Percentiles rank a stretch among this genome's conserved stretches.
These are phyloP conservation scores for Myanophis thanlyinensis DNA, from an alignment of 2,113 vertebrate species.

Conservation along the genomic window DNA sequence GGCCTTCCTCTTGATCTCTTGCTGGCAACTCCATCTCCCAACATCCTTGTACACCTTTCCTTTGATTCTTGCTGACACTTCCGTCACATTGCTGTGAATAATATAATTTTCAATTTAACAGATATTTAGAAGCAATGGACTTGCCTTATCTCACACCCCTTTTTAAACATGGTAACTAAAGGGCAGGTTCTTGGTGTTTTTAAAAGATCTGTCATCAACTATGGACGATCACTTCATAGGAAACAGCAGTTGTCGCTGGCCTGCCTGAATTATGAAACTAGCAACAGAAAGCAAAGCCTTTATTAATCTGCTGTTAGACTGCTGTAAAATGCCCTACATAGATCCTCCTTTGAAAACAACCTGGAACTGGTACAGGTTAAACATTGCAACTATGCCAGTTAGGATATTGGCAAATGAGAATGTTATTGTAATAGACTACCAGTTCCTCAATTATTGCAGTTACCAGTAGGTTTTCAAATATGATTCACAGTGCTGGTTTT, in stretches of 20 bases:
- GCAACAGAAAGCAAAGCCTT: neutral
- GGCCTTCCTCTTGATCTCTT: no score
- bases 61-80: no score
- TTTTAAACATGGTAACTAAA: neutral
- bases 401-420: neutral
- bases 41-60: no score
- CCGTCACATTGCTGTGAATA: neutral
- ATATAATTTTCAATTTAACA: neutral
- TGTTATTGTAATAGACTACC: neutral
- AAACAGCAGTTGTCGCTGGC: neutral
- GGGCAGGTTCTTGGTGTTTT: neutral
- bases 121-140: neutral
- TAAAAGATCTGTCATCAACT: neutral
- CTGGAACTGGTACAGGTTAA: neutral
- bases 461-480: neutral
- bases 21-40: no score
- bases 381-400: neutral
- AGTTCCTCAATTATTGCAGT: neutral
- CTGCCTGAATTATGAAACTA: neutral
- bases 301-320: neutral
- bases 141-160: neutral
- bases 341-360: neutral
- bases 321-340: neutral
- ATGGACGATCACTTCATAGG: neutral
- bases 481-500: neutral